Conservation (phyloP, 2,888 invertebrate genomes). For the Agrochola lota region DNA sequence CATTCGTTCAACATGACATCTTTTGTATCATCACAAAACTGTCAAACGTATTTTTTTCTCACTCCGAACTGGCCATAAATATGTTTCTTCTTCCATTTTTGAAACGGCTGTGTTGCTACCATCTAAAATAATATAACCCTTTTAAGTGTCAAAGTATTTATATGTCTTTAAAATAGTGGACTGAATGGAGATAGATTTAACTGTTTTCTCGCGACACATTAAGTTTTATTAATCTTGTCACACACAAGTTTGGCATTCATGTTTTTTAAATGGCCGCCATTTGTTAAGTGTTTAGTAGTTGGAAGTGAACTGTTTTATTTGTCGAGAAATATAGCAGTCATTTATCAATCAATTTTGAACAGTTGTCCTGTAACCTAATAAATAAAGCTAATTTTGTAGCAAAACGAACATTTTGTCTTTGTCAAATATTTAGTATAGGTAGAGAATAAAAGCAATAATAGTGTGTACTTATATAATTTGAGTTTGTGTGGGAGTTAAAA, state of each 20-base stretch:
- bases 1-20: conserved; percentile 54
- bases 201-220: conserved; percentile 43
- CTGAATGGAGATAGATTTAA: conserved; percentile 61
- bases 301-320: conserved; percentile 50
- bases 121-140: conserved; percentile 49
- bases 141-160: conserved; percentile 58
- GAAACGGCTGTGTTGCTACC: conserved; percentile 46
- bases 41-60: conserved; percentile 58
- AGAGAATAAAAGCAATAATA: neutral
- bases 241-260: conserved; percentile 57
- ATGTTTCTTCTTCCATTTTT: conserved; percentile 53
- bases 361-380: conserved; percentile 2
- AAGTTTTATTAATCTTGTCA: conserved; percentile 65
- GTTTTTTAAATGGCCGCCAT: conserved; percentile 62
- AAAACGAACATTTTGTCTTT: neutral
- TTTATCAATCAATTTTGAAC: conserved; percentile 57
- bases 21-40: conserved; percentile 61
- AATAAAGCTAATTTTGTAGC: conserved; percentile 11
- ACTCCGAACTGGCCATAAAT: conserved; percentile 49
- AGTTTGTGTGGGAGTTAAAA: neutral
- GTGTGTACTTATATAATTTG: neutral
- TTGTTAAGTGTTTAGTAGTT: conserved; percentile 62
- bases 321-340: conserved; percentile 43
- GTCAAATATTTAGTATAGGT: neutral
- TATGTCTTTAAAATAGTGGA: conserved; percentile 41